Evolutionary conservation across 2,888 invertebrate species (phyloP), one percentile per base, ranked within the genome.

Genomic region (Corythucha ciliata): DNA sequence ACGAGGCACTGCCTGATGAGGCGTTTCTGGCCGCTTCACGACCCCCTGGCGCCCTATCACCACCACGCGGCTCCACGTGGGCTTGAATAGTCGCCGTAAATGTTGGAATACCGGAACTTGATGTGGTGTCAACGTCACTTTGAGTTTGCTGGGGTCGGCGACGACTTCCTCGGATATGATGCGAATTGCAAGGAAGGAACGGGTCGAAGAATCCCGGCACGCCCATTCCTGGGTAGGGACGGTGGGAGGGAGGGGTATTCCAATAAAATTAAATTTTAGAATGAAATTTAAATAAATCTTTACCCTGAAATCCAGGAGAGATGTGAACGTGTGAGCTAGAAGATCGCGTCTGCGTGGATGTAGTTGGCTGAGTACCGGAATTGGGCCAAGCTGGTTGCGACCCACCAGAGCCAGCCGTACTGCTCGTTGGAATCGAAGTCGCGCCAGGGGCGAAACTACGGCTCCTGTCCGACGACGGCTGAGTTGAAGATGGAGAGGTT

Each of bases 151-250:
- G 49, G 8, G 42, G 46, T 26, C 54, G 56, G 27, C 58, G 57
- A 39, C 50, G 44, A 50, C 41, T 49, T 25, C 40, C 70, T 1
- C 72, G 73, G 45, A 81, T 71, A 61, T 82, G 82, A 66, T 81
- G 80, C 29, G 81, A 82, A 64, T 78, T 80, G 63, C 83, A 84
- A 1, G 80, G 80, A 58, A 84, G 69, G 63, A 80, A 81, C 26
- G 77, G 78, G 67, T 80, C 80, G 57, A 79, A 77, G 49, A 73
- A 66, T 36, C 64, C 39, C 14, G 60, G 48, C 34, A 48, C 40
- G 10, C 48, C 53, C 24, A 53, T 47, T 12, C 55, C 55, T 55
- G 29, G 37, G 12, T 8, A 14, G 16, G 8, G 8, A 36, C 12
- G 14, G 10, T 36, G 8, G 16, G 37, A 10, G 16, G 12, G 14